phyloP scores from a whole-genome alignment of 2,888 invertebrate genomes.

The Polydrusus cervinus region DNA sequence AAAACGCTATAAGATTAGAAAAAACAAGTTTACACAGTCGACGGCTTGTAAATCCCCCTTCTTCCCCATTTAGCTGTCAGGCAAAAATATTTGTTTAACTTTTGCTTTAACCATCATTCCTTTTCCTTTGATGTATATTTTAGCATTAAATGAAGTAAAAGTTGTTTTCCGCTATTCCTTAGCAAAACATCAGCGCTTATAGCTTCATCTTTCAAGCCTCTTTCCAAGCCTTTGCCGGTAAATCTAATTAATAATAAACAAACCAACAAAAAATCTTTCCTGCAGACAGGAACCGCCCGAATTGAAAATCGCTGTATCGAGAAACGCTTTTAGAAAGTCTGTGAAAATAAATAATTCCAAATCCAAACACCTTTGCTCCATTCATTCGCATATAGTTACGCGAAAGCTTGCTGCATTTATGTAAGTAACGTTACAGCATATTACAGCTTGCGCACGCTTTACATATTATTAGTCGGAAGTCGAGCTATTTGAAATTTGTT shows the following conservation, averaged over 20 bases:
- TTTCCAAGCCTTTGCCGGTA: not conserved
- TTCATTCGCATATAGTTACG: conserved; percentile 32
- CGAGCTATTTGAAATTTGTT: conserved; percentile 41
- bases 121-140: too few relatives aligned
- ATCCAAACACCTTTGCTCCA: conserved; percentile 25
- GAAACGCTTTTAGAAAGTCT: conserved; percentile 8
- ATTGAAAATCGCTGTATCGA: conserved; percentile 10
- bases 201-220: not conserved
- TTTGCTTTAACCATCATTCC: too few relatives aligned
- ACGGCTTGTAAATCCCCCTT: too few relatives aligned
- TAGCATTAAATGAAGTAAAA: too few relatives aligned
- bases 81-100: too few relatives aligned
- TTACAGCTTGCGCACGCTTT: conserved; percentile 39
- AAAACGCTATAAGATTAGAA: too few relatives aligned
- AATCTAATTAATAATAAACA: not conserved
- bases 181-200: too few relatives aligned
- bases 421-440: conserved; percentile 44
- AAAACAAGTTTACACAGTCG: too few relatives aligned
- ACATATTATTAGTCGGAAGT: conserved; percentile 37
- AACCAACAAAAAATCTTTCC: not conserved
- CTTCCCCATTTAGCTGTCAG: too few relatives aligned
- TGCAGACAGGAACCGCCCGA: conserved; percentile 10
- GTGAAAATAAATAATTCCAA: conserved; percentile 11
- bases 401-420: conserved; percentile 29
- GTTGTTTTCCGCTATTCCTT: too few relatives aligned